Base-by-base conservation (phyloP, 1,140 invertebrate species). In the Drosophila paulistorum region DNA sequence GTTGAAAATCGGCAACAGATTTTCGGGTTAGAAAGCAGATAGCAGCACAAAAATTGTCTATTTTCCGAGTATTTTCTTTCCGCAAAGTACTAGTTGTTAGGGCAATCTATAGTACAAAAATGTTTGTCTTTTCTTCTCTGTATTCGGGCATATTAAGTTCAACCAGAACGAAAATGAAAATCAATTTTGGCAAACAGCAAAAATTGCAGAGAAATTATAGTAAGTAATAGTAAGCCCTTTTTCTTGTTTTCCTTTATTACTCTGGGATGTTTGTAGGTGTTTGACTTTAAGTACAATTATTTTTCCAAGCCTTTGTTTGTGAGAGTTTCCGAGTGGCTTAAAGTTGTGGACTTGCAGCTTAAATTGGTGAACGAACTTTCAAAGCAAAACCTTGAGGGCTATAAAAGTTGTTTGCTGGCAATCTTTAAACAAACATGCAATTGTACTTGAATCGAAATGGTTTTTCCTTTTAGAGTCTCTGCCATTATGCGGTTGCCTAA, bases 401-500 rank as follows among this genome's bases (percentile, higher is more conserved):
- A 20, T 51, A 14, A 20, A 51, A 51, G 13, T 51, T 51, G 45
- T 20, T 51, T 51, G 9, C 7, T 4, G 45, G 45, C 45, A 51
- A 51, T 20, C 45, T 51, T 51, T 51, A 51, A 51, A 51, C 45
- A 51, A 20, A 51, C 14, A 20, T 23, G 45, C 17, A 51, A 48
- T 51, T 10, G 17, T 20, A 51, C 7, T 51, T 51, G 17, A 51
- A 51, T 23, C 45, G 45, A 51, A 51, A 23, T 51, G 17, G 17
- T 23, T 51, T 20, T 73, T 57, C 51, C 66, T 71, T 66, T 10
- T 20, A 37, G 58, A 5, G 33, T 9, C 11, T 57, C 7, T 20
- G 68, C 62, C 54, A 68, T 73, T 57, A 67, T 72, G 69, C 54
- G 60, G 65, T 60, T 61, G 20, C 37, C 41, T 51, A 68, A 60